These are phyloP conservation scores for Triplophysa dalaica DNA, from an alignment of 2,113 vertebrate species.

Conservation along the genomic window DNA sequence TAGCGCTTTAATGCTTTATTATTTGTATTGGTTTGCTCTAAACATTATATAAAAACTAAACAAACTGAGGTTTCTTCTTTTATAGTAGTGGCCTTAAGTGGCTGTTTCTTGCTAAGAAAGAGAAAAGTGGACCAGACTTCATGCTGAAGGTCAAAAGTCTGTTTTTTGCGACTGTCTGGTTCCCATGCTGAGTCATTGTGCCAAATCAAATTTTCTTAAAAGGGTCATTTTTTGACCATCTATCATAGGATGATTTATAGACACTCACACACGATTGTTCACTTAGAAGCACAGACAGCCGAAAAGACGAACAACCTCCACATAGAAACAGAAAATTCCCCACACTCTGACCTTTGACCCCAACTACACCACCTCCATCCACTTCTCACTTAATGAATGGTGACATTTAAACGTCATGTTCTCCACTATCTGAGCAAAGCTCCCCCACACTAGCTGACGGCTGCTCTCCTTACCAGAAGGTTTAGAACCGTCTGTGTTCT, in stretches of 20 bases:
- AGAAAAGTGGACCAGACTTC: background rate
- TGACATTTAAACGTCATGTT: constrained; percentile 17
- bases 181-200: constrained; percentile 13
- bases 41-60: background rate
- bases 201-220: background rate
- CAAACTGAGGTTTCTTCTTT: background rate
- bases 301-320: background rate
- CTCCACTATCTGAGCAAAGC: background rate
- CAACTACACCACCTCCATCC: background rate
- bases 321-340: constrained; percentile 34
- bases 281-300: constrained; percentile 16
- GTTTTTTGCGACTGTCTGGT: background rate
- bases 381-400: constrained; percentile 30
- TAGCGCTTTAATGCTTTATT: background rate
- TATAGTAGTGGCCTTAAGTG: background rate
- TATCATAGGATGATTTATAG: background rate
- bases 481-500: constrained; percentile 46
- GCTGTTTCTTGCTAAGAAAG: background rate
- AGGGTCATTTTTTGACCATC: background rate
- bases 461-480: constrained; percentile 50
- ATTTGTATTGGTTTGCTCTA: background rate
- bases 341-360: constrained; percentile 51
- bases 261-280: background rate
- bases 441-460: background rate
- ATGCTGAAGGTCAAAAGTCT: background rate